Evolutionary conservation across 2,113 vertebrate genomes (phyloP).

Genomic region (Pteronura brasiliensis): DNA sequence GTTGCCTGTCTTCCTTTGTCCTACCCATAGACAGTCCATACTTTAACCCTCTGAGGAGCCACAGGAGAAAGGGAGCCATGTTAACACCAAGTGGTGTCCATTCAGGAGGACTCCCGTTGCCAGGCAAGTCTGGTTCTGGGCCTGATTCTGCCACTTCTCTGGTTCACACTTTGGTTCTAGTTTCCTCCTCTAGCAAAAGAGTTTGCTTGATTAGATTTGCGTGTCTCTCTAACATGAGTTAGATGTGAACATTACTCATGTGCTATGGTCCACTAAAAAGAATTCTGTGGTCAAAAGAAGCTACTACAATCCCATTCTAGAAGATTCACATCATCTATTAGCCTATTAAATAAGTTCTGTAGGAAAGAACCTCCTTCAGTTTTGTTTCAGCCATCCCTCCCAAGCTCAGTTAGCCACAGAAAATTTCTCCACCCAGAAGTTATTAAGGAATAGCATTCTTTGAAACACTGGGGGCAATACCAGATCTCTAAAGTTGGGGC

Average conservation of each 20-base stretch:
- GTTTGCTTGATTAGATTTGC: background rate
- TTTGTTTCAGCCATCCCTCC: background rate
- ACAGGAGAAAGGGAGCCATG: fast-evolving
- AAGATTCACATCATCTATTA: fast-evolving
- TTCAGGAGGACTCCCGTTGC: background rate
- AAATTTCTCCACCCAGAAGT: background rate
- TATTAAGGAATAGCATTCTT: background rate
- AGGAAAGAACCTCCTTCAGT: background rate
- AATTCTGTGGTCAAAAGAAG: background rate
- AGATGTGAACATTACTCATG: background rate
- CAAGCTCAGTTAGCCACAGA: background rate
- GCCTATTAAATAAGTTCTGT: background rate
- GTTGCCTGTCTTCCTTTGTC: background rate
- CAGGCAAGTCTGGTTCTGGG: background rate
- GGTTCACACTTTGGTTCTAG: background rate
- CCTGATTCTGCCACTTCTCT: background rate
- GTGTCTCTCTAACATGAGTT: background rate
- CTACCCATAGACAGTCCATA: background rate
- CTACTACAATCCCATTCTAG: background rate
- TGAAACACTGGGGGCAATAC: too few relatives aligned
- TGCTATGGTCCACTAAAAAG: background rate
- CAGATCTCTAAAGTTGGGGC: background rate
- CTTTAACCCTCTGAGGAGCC: background rate
- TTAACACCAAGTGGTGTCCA: fast-evolving
- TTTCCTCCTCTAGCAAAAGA: background rate